Evolutionary conservation across 2,113 vertebrate species (phyloP).

Genomic region (Sorex araneus): DNA sequence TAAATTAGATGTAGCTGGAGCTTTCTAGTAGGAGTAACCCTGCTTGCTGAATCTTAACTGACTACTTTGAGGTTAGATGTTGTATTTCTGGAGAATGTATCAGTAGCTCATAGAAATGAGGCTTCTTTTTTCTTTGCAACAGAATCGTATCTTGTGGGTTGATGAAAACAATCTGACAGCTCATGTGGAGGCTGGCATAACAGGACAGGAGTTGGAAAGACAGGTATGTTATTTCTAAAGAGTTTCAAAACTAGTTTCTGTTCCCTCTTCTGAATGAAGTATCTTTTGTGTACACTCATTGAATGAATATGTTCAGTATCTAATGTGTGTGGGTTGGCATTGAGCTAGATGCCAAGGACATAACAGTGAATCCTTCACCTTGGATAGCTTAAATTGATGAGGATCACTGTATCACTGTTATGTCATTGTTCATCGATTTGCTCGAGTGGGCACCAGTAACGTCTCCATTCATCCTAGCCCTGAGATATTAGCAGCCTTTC

Average conservation of each 20-base stretch:
- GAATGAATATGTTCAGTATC: slow-evolving; percentile 39
- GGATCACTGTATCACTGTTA: too few relatives aligned
- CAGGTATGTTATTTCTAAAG: slow-evolving; percentile 89
- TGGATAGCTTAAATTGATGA: background rate
- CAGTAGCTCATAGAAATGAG: slow-evolving; percentile 34
- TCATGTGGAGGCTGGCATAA: slow-evolving; percentile 96
- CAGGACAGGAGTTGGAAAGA: slow-evolving; percentile 98
- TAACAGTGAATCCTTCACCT: background rate
- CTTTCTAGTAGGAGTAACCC: background rate
- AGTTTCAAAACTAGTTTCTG: slow-evolving; percentile 34
- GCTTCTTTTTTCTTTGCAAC: slow-evolving; percentile 78
- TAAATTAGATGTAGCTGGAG: background rate
- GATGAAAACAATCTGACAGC: slow-evolving; percentile 98
- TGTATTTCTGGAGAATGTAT: slow-evolving; percentile 62
- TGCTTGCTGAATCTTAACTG: slow-evolving; percentile 20
- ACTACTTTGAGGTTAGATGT: slow-evolving; percentile 65
- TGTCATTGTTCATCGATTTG: too few relatives aligned
- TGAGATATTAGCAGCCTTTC: too few relatives aligned
- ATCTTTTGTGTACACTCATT: slow-evolving; percentile 38
- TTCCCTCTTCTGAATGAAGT: slow-evolving; percentile 28
- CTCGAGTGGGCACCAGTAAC: too few relatives aligned
- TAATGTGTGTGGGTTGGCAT: background rate
- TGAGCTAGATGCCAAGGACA: slow-evolving; percentile 10
- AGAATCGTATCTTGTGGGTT: slow-evolving; percentile 99
- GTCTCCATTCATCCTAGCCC: too few relatives aligned